Evolutionary conservation across 2,888 invertebrate genomes (phyloP).

Genomic region (Hyppa rectilinea): DNA sequence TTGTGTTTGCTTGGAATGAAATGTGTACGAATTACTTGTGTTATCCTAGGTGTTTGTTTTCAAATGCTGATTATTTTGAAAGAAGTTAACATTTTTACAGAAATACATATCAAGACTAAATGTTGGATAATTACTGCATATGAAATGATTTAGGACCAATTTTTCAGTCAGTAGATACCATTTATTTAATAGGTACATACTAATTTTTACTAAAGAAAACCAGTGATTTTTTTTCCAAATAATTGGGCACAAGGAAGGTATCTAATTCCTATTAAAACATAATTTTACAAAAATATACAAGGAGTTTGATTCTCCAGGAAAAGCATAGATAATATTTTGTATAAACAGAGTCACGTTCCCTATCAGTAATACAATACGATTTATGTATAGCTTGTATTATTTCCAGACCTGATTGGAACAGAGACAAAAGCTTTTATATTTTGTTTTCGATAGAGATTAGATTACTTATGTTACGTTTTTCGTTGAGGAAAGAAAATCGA

Average conservation of each 20-base stretch:
- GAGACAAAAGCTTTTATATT: conserved; percentile 44
- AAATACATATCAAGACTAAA: neutral
- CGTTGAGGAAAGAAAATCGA: conserved; percentile 19
- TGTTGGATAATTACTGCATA: neutral
- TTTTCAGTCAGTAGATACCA: neutral
- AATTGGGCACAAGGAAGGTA: neutral
- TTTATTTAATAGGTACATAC: neutral
- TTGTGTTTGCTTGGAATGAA: neutral
- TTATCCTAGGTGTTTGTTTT: neutral
- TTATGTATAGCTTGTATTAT: conserved; percentile 42
- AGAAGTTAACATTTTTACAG: no score
- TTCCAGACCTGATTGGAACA: conserved; percentile 47
- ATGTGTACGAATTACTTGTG: neutral
- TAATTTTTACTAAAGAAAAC: neutral
- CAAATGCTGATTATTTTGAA: neutral
- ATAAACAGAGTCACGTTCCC: conserved; percentile 14
- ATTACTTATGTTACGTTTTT: conserved; percentile 32
- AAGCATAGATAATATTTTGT: conserved; percentile 13
- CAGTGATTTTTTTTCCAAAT: neutral
- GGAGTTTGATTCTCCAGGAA: neutral
- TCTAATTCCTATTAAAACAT: neutral
- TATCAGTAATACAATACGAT: conserved; percentile 41
- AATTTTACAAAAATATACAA: neutral
- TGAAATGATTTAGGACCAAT: neutral
- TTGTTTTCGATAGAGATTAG: conserved; percentile 51